These are phyloP conservation scores for Tetranychus piercei DNA, from an alignment of 2,888 invertebrate genomes.

Conservation along the genomic window DNA sequence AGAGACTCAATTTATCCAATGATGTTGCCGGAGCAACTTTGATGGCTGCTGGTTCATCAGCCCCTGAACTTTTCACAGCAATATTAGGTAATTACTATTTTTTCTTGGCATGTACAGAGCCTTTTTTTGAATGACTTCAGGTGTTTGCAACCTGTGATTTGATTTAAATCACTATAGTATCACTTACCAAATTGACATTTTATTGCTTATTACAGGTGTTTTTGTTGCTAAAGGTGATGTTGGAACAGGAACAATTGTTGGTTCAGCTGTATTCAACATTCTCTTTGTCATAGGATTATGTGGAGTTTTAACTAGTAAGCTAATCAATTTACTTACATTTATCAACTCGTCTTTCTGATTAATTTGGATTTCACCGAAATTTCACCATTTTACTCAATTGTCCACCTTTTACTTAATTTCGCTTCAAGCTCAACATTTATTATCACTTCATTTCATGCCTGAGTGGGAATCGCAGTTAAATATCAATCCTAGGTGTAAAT, in stretches of 20 bases:
- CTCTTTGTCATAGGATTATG: constrained; percentile 30
- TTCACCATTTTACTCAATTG: neutral
- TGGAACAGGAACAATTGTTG: constrained; percentile 30
- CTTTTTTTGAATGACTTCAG: neutral
- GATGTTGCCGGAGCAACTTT: constrained; percentile 29
- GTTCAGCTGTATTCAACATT: constrained; percentile 30
- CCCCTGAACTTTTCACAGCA: constrained; percentile 29
- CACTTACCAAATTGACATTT: neutral
- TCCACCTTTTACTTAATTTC: neutral
- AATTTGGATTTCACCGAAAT: neutral
- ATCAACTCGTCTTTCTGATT: neutral
- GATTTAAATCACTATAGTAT: neutral
- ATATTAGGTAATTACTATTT: constrained; percentile 23
- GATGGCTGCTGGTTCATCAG: constrained; percentile 29
- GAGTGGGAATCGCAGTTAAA: too few species aligned
- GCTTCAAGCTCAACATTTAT: too few species aligned
- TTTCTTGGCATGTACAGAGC: constrained; percentile 11
- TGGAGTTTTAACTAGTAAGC: constrained; percentile 28
- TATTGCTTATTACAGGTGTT: constrained; percentile 22
- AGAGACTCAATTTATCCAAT: constrained; percentile 28
- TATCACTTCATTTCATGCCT: too few species aligned
- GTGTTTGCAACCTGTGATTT: neutral
- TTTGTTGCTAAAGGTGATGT: constrained; percentile 30
- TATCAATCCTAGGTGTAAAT: too few species aligned
- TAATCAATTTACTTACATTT: neutral